These are phyloP conservation scores for Columbina picui DNA, from an alignment of 2,113 vertebrate genomes.

Conservation along the genomic window DNA sequence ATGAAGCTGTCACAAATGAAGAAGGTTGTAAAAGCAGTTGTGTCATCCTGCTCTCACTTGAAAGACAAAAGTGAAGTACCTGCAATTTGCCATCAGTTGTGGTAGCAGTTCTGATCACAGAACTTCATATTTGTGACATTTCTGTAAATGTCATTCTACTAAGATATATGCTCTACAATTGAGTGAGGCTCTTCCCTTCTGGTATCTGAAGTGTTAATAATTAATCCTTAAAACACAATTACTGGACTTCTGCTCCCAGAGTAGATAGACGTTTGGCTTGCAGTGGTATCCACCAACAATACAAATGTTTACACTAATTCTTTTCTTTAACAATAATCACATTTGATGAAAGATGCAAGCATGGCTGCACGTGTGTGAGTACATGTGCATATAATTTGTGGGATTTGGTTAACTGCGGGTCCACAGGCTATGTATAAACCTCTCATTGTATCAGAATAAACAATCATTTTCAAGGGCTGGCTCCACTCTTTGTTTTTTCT, in stretches of 20 bases:
- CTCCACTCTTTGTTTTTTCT: neutral
- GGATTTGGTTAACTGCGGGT: neutral
- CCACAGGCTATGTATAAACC: neutral
- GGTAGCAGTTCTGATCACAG: neutral
- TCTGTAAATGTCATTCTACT: neutral
- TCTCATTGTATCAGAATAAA: neutral
- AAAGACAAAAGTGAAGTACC: neutral
- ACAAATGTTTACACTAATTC: neutral
- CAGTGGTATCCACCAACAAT: neutral
- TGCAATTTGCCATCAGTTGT: neutral
- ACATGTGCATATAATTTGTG: neutral
- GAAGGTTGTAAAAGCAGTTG: neutral
- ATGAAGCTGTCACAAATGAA: neutral
- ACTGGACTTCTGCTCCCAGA: neutral
- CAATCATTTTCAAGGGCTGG: neutral
- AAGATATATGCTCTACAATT: neutral
- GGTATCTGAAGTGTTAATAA: slow-evolving; percentile 11
- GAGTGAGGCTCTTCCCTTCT: neutral
- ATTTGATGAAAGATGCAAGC: neutral
- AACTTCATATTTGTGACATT: neutral
- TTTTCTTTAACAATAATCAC: neutral
- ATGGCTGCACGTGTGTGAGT: rapidly evolving
- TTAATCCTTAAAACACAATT: neutral
- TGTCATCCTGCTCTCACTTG: neutral
- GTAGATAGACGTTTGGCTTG: neutral